Evolutionary conservation across 1,140 invertebrate species (phyloP).

Genomic region (Rhynchophorus ferrugineus): DNA sequence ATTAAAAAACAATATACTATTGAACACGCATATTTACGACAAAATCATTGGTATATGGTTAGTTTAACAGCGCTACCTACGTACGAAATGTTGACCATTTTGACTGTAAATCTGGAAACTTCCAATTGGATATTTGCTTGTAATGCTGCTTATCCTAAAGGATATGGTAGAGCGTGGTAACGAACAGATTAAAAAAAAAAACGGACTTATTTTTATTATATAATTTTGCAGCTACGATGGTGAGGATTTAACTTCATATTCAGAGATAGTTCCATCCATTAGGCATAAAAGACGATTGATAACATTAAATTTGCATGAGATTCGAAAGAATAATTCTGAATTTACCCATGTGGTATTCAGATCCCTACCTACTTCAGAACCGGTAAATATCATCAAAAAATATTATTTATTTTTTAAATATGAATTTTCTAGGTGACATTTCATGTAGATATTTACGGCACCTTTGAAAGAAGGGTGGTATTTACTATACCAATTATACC

Average conservation of each 20-base stretch:
- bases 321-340: slow-evolving; percentile 46
- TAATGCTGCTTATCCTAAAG: slow-evolving; percentile 46
- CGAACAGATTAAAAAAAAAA: too few species aligned
- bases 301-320: slow-evolving; percentile 52
- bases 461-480: slow-evolving; percentile 46
- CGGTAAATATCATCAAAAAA: slow-evolving; percentile 38
- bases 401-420: slow-evolving; percentile 2
- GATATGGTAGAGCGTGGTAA: slow-evolving; percentile 56
- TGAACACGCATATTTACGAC: slow-evolving; percentile 33
- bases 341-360: slow-evolving; percentile 66
- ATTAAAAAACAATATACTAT: slow-evolving; percentile 41
- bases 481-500: slow-evolving; percentile 47
- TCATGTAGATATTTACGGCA: slow-evolving; percentile 57
- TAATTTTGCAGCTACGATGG: slow-evolving; percentile 49
- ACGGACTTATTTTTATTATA: slow-evolving; percentile 12
- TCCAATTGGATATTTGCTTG: slow-evolving; percentile 69
- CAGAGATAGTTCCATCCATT: slow-evolving; percentile 46
- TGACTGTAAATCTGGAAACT: slow-evolving; percentile 54
- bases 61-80: slow-evolving; percentile 46
- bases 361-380: slow-evolving; percentile 51
- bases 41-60: slow-evolving; percentile 51
- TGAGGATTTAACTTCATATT: slow-evolving; percentile 57
- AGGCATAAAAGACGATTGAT: slow-evolving; percentile 47
- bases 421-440: slow-evolving; percentile 48
- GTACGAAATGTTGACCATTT: slow-evolving; percentile 49